Conservation (phyloP, 2,888 invertebrate genomes). For the Melieria crassipennis region DNA sequence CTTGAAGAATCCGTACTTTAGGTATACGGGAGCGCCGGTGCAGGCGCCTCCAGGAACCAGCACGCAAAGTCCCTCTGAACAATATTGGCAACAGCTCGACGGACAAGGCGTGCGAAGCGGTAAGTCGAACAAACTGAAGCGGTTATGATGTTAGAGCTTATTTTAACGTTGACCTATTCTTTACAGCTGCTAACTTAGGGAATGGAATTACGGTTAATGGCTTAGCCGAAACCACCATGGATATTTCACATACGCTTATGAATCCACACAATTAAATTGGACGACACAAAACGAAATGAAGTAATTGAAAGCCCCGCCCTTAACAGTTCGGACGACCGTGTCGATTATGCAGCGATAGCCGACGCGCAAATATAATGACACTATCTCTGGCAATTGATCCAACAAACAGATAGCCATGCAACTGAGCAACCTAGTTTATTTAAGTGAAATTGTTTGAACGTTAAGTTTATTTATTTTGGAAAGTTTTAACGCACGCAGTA, state of each 20-base stretch:
- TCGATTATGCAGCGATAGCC: too few relatives aligned
- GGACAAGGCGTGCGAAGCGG: conserved; percentile 70
- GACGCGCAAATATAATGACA: too few relatives aligned
- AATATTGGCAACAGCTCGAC: conserved; percentile 88
- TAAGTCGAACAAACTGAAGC: conserved; percentile 32
- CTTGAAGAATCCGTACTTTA: conserved; percentile 97
- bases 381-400: too few relatives aligned
- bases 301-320: background rate
- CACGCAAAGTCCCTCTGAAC: conserved; percentile 91
- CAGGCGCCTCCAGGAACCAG: conserved; percentile 93
- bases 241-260: conserved; percentile 69
- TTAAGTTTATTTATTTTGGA: too few relatives aligned
- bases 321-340: too few relatives aligned
- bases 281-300: background rate
- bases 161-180: conserved; percentile 44
- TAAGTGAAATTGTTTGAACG: too few relatives aligned
- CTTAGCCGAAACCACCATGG: conserved; percentile 77
- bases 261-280: conserved; percentile 50
- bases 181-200: conserved; percentile 74
- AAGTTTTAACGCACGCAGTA: too few relatives aligned
- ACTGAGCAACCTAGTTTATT: too few relatives aligned
- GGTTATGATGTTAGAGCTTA: conserved; percentile 29
- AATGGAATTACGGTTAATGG: conserved; percentile 81
- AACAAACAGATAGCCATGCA: too few relatives aligned
- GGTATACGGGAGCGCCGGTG: conserved; percentile 93